Base-by-base conservation (phyloP, 2,888 invertebrate species). In the Standfussiana lucernea region DNA sequence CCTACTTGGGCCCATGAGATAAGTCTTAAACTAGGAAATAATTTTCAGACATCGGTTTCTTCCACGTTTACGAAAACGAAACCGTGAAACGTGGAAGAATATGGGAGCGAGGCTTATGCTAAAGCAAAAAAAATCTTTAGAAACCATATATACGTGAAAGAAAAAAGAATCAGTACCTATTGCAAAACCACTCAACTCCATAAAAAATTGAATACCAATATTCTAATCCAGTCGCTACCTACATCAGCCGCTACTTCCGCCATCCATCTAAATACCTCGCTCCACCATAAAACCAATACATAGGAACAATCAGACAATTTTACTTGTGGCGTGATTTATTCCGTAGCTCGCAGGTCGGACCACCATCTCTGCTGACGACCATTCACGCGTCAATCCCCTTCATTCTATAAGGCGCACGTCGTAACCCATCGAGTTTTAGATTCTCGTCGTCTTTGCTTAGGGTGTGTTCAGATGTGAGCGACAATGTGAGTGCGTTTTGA, bases 371-470 rank as follows among this genome's bases (percentile, higher is more conserved):
- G 88, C 71, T 78, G 79, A 74, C 72, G 72, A 72, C 82, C 83
- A 89, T 89, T 89, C 89, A 89, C 84, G 88, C 89, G 88, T 89
- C 89, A 89, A 89, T 89, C 89, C 70, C 69, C 61, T 80, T 81
- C 88, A 79, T 87, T 87, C 77, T 87, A 85, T 85, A 88, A 74
- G 88, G 88, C 81, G 73, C 81, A 86, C 83, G 80, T 89, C 81
- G 82, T 84, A 88, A 82, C 77, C 66, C 64, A 80, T 77, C 59
- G 64, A 35, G 77, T 85, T 82, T 84, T 84, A 82, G 86, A 82
- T 75, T 72, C 77, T 28, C 74, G 74, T 77, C 73, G 61, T 15
- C 53, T 69, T 53, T 21, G 56, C n/a, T 62, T 24, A 75, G 13
- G 72, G 47, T 8, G 50, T 32, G 56, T 67, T 45, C 32, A 45